Percentiles rank a stretch among this genome's conserved stretches.
Evolutionary conservation across 1,140 invertebrate genomes (phyloP).

Genomic region (Cydia pomonella): DNA sequence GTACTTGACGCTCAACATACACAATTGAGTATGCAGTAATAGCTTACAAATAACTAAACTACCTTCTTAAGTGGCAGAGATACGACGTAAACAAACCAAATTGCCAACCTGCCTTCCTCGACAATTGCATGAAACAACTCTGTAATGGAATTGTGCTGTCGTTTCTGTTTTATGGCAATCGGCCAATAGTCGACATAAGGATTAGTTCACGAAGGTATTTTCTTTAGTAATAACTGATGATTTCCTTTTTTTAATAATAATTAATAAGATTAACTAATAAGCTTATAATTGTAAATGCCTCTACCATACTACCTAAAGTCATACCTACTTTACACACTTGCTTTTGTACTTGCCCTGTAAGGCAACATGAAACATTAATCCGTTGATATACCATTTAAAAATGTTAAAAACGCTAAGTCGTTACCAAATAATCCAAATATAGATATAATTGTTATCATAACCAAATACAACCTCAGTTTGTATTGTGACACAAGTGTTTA

Average conservation of each 20-base stretch:
- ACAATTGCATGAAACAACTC: constrained; percentile 12
- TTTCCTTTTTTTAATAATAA: background rate
- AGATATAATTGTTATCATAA: background rate
- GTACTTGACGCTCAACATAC: background rate
- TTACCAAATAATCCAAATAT: too few relatives aligned
- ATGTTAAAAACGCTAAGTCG: background rate
- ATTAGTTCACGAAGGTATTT: background rate
- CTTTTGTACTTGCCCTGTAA: too few relatives aligned
- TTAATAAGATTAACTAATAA: too few relatives aligned
- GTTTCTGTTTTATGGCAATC: background rate
- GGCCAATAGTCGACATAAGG: background rate
- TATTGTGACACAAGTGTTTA: background rate
- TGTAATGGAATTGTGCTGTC: constrained; percentile 10
- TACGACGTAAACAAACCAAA: constrained; percentile 18
- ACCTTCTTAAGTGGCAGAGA: background rate
- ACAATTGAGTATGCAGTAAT: constrained; percentile 8
- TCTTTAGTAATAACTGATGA: background rate
- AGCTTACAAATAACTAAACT: background rate
- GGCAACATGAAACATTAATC: too few relatives aligned
- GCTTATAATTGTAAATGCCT: too few relatives aligned
- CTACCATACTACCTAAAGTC: too few relatives aligned
- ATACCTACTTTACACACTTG: too few relatives aligned
- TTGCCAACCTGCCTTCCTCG: constrained; percentile 14
- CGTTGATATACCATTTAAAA: too few relatives aligned
- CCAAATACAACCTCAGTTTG: too few relatives aligned